Base-by-base conservation (phyloP, 2,888 invertebrate species). In the Embidobia sp. region DNA sequence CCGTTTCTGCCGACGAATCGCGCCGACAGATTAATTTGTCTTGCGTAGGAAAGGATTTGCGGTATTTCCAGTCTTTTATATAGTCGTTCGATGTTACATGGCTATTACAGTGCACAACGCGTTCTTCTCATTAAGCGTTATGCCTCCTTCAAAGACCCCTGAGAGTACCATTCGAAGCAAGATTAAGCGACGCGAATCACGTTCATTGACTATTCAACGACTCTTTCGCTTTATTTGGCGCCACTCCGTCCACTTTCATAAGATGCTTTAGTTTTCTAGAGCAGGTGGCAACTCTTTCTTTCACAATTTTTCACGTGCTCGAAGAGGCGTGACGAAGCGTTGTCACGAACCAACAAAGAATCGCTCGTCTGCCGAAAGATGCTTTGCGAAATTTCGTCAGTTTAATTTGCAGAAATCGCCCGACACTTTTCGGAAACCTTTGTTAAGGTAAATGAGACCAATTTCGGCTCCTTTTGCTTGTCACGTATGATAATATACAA, bases 121-220 rank as follows among this genome's bases (percentile, higher is more conserved):
- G 66, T 73, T 49, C 73, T 64, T 64, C 55, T 75, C 75, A 69
- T 67, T 75, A 48, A 69, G 55, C 49, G 67, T 72, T 67, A 72
- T 35, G 53, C 35, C 19, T 63, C 46, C 35, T 35, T 48, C 26
- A 31, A 70, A 55, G 77, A 42, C 64, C 75, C 76, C 73, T 73
- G 66, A 79, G 80, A 77, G 70, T 57, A 51, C 67, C 78, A 80
- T 82, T 81, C 78, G 77, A 77, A 57, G 77, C 63, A 69, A 82
- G 82, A 85, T 84, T 82, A 82, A 69, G 79, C 82, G 78, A 59
- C 77, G 76, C 83, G 82, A 84, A 83, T 82, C 75, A 67, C 79
- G 75, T 78, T 79, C 83, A 81, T 83, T 83, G 80, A 80, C 83
- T 80, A 81, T 84, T 84, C 84, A 83, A 80, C 72, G 80, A 76